Base-by-base conservation (phyloP, 2,888 invertebrate species). In the Galerucella nymphaeae region DNA sequence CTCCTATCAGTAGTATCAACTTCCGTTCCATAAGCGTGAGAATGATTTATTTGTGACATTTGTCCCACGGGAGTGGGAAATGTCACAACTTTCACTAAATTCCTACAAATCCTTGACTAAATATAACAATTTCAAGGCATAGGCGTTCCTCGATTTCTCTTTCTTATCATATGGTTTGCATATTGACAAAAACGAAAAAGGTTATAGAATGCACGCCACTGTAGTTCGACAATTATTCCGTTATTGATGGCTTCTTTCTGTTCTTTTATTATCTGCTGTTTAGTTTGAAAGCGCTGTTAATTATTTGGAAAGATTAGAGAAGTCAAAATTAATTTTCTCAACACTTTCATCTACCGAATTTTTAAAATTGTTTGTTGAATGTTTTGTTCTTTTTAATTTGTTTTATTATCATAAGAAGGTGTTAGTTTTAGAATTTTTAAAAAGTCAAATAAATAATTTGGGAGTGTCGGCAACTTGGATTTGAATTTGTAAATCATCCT, bases 21-120 rank as follows among this genome's bases (percentile, higher is more conserved):
- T 76, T 80, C 80, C 76, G 77, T 74, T 77, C 63, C 55, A 69
- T 65, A 72, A 57, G 71, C 76, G 77, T 78, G 78, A 80, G 79
- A 72, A 75, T 74, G 69, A 76, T 79, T 79, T 76, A 80, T 78
- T 75, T 65, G 59, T 79, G 80, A 80, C 80, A 78, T 78, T 78
- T 78, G 80, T 79, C 80, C 80, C 80, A 72, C 72, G 80, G 76
- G 80, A 77, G 79, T 76, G 73, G 30, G 73, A 75, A 53, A 74
- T 77, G 76, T 78, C 77, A 79, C 77, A 71, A 77, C 71, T 77
- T 78, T 65, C 41, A 58, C 63, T 74, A 76, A 74, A 79, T 76
- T 76, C 74, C 76, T 59, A 64, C 64, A 55, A 69, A 76, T 74
- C 73, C 71, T 70, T 71, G 67, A 79, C 77, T 77, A 77, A 78